phyloP scores from a whole-genome alignment of 2,797 vertebrate species.

The Allobates femoralis region DNA sequence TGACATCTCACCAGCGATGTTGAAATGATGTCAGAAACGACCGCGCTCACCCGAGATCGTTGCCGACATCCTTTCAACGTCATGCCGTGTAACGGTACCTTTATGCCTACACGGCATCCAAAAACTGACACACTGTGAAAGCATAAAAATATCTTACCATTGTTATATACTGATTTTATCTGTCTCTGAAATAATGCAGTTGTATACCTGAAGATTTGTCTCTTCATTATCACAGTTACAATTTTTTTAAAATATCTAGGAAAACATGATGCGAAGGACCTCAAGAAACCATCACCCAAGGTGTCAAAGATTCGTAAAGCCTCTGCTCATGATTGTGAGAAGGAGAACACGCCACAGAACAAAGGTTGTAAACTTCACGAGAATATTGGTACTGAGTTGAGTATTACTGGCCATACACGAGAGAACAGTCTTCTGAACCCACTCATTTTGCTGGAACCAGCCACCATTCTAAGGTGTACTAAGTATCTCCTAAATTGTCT shows the following conservation, averaged over 20 bases:
- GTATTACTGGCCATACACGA: background rate
- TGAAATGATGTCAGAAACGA: too few relatives aligned
- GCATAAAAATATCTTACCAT: background rate
- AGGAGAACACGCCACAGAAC: slow-evolving; percentile 23
- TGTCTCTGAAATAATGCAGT: background rate
- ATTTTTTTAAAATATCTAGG: background rate
- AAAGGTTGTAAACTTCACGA: slow-evolving; percentile 23
- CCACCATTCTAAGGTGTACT: too few relatives aligned
- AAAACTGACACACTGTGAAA: background rate
- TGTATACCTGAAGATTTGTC: background rate
- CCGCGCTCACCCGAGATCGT: too few relatives aligned
- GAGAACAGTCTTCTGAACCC: background rate
- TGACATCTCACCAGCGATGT: too few relatives aligned
- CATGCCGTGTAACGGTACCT: too few relatives aligned
- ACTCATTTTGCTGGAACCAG: too few relatives aligned
- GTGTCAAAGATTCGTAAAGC: slow-evolving; percentile 2
- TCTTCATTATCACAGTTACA: background rate
- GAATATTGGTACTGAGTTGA: background rate
- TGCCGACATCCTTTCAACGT: too few relatives aligned
- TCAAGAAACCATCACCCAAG: slow-evolving; percentile 27
- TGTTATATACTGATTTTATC: background rate
- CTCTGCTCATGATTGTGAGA: slow-evolving; percentile 26
- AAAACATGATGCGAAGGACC: slow-evolving; percentile 35
- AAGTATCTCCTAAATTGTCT: too few relatives aligned
- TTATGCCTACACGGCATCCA: too few relatives aligned